phyloP scores from a whole-genome alignment of 2,888 invertebrate species.

The Acronicta leporina region DNA sequence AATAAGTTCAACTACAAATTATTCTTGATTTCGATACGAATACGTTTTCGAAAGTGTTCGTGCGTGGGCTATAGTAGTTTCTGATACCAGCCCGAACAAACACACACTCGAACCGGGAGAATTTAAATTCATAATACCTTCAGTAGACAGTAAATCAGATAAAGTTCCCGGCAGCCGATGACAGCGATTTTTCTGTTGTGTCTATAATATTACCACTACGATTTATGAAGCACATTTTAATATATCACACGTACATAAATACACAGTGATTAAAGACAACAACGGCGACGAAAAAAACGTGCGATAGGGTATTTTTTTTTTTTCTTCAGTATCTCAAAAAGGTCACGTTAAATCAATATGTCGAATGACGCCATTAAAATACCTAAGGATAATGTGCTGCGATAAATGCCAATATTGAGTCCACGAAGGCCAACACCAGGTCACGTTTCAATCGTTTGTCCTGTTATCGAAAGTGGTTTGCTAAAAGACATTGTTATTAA shows the following conservation, averaged over 20 bases:
- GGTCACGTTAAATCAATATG: constrained; percentile 39
- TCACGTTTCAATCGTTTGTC: constrained; percentile 49
- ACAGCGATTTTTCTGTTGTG: too few relatives aligned
- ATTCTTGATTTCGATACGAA: too few relatives aligned
- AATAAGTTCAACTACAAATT: too few relatives aligned
- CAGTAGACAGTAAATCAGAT: too few relatives aligned
- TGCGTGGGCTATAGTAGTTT: too few relatives aligned
- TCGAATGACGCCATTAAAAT: constrained; percentile 44
- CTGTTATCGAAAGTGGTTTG: constrained; percentile 34
- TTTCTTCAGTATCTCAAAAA: constrained; percentile 32
- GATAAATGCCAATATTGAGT: constrained; percentile 43
- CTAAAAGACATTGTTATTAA: constrained; percentile 10
- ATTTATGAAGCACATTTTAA: not conserved
- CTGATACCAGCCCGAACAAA: too few relatives aligned
- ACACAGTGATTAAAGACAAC: constrained; percentile 11
- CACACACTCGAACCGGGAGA: too few relatives aligned
- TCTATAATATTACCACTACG: too few relatives aligned
- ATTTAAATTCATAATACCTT: too few relatives aligned
- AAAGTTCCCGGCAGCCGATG: too few relatives aligned
- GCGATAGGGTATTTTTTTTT: constrained; percentile 22
- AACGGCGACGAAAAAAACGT: constrained; percentile 10
- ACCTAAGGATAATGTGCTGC: constrained; percentile 34
- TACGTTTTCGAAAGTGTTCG: too few relatives aligned
- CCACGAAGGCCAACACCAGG: constrained; percentile 37
- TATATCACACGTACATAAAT: not conserved